Base-by-base conservation (phyloP, 2,797 vertebrate genomes). In the Catamblyrhynchus diadema region DNA sequence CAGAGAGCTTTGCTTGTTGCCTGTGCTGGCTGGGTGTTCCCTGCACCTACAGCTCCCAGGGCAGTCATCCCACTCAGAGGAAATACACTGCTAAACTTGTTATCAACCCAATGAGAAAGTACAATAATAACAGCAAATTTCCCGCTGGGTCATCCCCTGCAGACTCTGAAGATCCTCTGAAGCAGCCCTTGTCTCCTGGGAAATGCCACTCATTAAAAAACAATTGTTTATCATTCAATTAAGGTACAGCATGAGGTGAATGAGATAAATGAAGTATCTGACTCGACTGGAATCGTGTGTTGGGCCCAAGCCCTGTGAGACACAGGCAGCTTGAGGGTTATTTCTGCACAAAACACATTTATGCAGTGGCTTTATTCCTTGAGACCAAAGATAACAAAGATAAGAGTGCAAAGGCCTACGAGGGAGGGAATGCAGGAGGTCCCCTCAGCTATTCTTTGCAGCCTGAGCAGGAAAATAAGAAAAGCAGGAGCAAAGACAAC, bases 71-170 rank as follows among this genome's bases (percentile, higher is more conserved):
- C 30, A 32, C 64, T 35, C 45, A 5, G 7, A 41, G 79, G 30
- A 62, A 95, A 61, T 3, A 27, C 90, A 91, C 59, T 48, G 82
- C 28, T 60, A 41, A 83, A 81, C 33, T 70, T 30, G 42, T 65
- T 79, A 81, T 14, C 59, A 79, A 39, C 17, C 44, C 30, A 53
- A 88, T 81, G 6, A 81, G 62, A 53, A 91, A 75, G 44, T 37
- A 78, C 84, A 90, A 90, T 74, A 67, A 93, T 93, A 69, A 62
- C 65, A 82, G 54, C 35, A 84, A 70, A 28, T 79, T 81, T 82
- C 44, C 95, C 87, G 81, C 24, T 17, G 45, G 74, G 91, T 10
- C 75, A 42, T 74, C 62, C 77, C 84, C 85, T 67, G 51, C 77
- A 81, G 67, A 16, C 30, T 57, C 65, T 0, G 20, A n/a, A 77